Conservation (phyloP, 1,140 invertebrate genomes). For the Cyclargus thomasi region DNA sequence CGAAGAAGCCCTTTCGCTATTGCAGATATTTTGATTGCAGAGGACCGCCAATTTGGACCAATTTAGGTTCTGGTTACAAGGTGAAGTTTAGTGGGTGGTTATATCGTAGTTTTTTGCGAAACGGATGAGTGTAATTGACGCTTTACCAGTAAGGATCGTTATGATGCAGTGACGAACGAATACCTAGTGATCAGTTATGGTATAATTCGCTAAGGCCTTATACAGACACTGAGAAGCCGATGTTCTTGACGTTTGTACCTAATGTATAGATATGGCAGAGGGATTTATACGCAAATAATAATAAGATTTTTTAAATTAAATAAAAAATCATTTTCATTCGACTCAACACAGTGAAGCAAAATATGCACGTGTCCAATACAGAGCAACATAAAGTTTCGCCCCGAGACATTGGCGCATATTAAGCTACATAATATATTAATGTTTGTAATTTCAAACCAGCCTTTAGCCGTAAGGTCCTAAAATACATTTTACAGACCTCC, state of each 20-base stretch:
- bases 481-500: no score
- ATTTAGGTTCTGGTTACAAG: neutral
- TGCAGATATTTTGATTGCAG: neutral
- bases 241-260: neutral
- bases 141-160: constrained; percentile 26
- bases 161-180: constrained; percentile 54
- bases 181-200: constrained; percentile 19
- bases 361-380: no score
- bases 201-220: constrained; percentile 10
- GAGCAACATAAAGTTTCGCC: no score
- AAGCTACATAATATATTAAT: no score
- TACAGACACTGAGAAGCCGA: constrained; percentile 23
- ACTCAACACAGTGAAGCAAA: no score
- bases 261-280: neutral
- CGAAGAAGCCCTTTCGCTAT: neutral
- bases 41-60: neutral
- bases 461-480: no score
- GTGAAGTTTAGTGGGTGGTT: neutral
- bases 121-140: neutral
- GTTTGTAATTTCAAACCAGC: no score
- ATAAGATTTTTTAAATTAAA: no score
- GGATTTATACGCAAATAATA: constrained; percentile 3
- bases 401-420: no score
- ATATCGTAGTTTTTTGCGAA: neutral
- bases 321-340: no score